Evolutionary conservation across 2,888 invertebrate species (phyloP), one percentile per base, ranked within the genome.

Genomic region (Cephus runcator): DNA sequence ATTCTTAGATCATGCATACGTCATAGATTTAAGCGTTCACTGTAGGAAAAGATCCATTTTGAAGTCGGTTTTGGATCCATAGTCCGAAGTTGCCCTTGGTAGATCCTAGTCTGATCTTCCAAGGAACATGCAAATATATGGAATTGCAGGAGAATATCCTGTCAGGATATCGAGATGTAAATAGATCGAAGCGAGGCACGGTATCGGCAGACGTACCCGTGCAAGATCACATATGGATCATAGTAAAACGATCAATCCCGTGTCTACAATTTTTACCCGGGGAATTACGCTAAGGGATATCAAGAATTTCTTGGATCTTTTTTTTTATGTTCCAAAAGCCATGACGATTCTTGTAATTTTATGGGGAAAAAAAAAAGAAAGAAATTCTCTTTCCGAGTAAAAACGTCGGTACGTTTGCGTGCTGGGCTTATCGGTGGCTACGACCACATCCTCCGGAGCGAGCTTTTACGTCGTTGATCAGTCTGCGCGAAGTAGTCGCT

Each of bases 191-290:
- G 35, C 12, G 12, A 35, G 12, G 35, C 12, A 35, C 35, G 12
- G 11, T 35, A 3, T 12, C 12, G 35, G 11, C 12, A 3, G 35
- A 35, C 35, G 11, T 2, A 35, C 11, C 35, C 11, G 35, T 35
- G 35, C 35, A 0, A 12, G 35, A 12, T 35, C 35, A 0, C 3
- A 12, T 2, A 35, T 35, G 11, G 12, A 35, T 3, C 35, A 35
- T 12, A 12, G 35, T 3, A 0, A 2, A 35, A 35, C 0, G 35
- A 35, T 4, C 12, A 0, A 4, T n/a, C n/a, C n/a, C n/a, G n/a
- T 4, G 36, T 0, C 12, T 3, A 36, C 0, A 36, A 36, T 4
- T 36, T 12, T 36, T 12, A 36, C 4, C 12, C 12, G 36, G 56
- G 56, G 2, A 56, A 56, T 9, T 23, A 23, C 23, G 9, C 56